Base-by-base conservation (phyloP, 1,140 invertebrate genomes). In the Acromyrmex charruanus region DNA sequence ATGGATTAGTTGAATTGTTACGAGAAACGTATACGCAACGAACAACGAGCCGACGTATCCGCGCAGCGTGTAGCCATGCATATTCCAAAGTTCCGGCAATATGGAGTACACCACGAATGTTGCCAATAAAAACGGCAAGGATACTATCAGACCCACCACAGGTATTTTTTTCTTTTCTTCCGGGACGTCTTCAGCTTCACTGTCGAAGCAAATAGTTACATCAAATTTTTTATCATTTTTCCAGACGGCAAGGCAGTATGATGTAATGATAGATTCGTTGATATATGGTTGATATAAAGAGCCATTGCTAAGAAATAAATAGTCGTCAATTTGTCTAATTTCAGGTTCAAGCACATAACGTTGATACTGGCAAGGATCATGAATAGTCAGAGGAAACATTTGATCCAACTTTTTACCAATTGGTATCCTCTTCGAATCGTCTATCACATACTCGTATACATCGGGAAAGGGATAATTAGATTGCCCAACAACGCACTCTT, bases 31-130 rank as follows among this genome's bases (percentile, higher is more conserved):
- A 68, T 96, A 96, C 21, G 96, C 95, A 21, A 96, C 51, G 2
- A 95, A 92, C 66, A 96, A 89, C 59, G 94, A 95, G 31, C 93
- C 92, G 0, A 96, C 92, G 87, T 96, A 96, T 53, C 94, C 95
- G 3, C 95, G 95, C n/a, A 96, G 91, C 0, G 95, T 95, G 49
- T 94, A 94, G 1, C 96, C 96, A 58, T 96, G 96, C 28, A 96
- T 95, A 89, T 96, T 96, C n/a, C 95, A 90, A 14, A 96, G 82
- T 69, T 96, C 96, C 0, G 93, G 95, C 25, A 96, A 92, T 74
- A 96, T 91, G 12, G 94, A 89, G 85, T 96, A 96, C 9, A 96
- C 93, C 75, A 95, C 79, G 3, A 96, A 95, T 0, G 96, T 96
- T 1, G 93, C 92, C 4, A 96, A 28, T 0, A 96, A 91, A 88